Evolutionary conservation across 1,140 invertebrate genomes (phyloP).

Genomic region (Brachionus asplanchnoidis): DNA sequence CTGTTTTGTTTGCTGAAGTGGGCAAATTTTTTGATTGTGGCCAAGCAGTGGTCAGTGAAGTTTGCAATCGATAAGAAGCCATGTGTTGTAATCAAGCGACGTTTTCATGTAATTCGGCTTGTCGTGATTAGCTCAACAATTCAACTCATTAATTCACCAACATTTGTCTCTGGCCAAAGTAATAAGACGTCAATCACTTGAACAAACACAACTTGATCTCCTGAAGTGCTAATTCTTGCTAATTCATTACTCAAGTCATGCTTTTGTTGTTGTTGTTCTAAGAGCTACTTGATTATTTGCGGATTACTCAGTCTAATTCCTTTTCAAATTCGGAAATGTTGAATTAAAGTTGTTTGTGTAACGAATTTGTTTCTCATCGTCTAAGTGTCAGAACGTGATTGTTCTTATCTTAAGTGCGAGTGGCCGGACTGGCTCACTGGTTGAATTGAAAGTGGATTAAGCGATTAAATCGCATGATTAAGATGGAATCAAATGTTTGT

Average conservation of each 20-base stretch:
- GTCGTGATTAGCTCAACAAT: background rate
- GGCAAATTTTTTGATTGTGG: too few species aligned
- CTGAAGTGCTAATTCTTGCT: slow-evolving; percentile 12
- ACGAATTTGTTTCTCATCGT: background rate
- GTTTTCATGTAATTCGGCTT: too few species aligned
- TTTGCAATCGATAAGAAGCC: background rate
- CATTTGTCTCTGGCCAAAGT: background rate
- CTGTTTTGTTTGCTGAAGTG: too few species aligned
- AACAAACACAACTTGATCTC: slow-evolving; percentile 27
- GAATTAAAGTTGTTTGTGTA: background rate
- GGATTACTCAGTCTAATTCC: slow-evolving; percentile 1
- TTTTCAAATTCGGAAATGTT: slow-evolving; percentile 5
- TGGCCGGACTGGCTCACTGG: background rate
- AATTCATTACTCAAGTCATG: background rate
- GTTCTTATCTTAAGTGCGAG: background rate
- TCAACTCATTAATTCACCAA: background rate
- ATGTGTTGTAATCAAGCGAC: background rate
- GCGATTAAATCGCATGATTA: slow-evolving; percentile 30
- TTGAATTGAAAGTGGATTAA: background rate
- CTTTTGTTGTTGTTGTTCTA: background rate
- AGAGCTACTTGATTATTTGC: slow-evolving; percentile 7
- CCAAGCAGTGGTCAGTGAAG: too few species aligned
- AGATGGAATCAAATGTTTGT: background rate
- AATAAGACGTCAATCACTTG: background rate
- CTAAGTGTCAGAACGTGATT: background rate